These are phyloP conservation scores for Lycocerus yunnanus DNA, from an alignment of 2,888 invertebrate species.

Conservation along the genomic window DNA sequence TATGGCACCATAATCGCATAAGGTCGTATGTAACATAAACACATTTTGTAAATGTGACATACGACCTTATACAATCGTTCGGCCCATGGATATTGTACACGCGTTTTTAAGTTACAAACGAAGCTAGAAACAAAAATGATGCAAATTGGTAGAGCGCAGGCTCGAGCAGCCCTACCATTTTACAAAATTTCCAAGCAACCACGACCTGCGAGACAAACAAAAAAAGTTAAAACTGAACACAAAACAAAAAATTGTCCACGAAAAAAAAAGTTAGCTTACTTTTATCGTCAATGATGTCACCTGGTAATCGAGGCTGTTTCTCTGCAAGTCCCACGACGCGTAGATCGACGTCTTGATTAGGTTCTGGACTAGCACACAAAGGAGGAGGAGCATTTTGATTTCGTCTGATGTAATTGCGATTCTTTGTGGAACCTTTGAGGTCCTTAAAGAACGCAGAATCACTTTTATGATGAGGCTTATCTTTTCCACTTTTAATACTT, in stretches of 20 bases:
- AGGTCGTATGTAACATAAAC: no score
- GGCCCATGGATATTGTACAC: neutral
- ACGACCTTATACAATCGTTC: no score
- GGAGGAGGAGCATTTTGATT: constrained; percentile 61
- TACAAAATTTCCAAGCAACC: neutral
- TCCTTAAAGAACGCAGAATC: constrained; percentile 58
- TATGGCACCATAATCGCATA: no score
- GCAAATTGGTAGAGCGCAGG: neutral
- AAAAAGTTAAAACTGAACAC: neutral
- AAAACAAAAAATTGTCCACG: neutral
- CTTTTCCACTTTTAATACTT: constrained; percentile 35
- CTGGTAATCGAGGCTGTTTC: constrained; percentile 50
- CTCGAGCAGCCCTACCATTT: neutral
- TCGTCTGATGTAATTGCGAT: constrained; percentile 68
- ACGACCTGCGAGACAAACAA: neutral
- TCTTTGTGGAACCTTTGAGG: constrained; percentile 62
- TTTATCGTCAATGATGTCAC: constrained; percentile 49
- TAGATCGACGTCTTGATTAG: constrained; percentile 52
- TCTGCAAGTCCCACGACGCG: constrained; percentile 51
- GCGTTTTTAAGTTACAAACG: neutral
- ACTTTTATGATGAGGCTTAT: constrained; percentile 30
- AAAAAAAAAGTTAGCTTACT: constrained; percentile 54
- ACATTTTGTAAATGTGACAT: no score
- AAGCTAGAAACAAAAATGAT: neutral
- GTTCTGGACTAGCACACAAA: constrained; percentile 59